Evolutionary conservation across 2,797 vertebrate genomes (phyloP), one percentile per base, ranked within the genome.

Genomic region (Acipenser oxyrinchus): DNA sequence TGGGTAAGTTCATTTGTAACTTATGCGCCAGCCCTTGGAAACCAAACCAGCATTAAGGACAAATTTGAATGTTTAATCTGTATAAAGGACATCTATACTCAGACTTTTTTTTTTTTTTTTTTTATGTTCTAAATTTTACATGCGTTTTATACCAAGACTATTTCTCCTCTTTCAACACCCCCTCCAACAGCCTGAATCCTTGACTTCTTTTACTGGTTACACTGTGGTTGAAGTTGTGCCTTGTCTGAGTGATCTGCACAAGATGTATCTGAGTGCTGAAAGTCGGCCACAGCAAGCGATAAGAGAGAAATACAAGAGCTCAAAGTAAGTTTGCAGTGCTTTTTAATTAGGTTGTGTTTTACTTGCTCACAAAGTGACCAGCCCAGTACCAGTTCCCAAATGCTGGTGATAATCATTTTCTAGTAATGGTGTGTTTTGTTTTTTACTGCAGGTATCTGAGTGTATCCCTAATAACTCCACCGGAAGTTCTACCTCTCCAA

Each of bases 201-300:
- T 99, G 65, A 75, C 76, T 70, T 61, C 73, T 0, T 95, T 96
- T 71, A 93, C 93, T 50, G 93, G 93, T 4, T 99, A 96, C 71
- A 88, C 90, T 0, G 67, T 93, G 76, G 84, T 69, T 68, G 90
- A 92, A 53, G 88, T 98, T 58, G 75, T 55, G 7, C 91, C 91
- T 55, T 98, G 96, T 77, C 64, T 96, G 71, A 83, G 68, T 61
- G 91, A 90, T 53, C 90, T 98, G 51, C 91, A 98, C 75, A 90
- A 87, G 75, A 80, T 85, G 0, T 89, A 91, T 76, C 76, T 90
- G 8, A 73, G 79, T 73, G 85, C 88, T 67, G 79, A 80, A 10
- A 81, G 66, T 71, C 81, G 71, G n/a, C 88, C 89, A 48, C 92
- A 95, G 65, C 92, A 93, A 77, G 89, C 93, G 0, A 85, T 96